Conservation (phyloP, 2,797 vertebrate species). For the Gambusia yucatana region DNA sequence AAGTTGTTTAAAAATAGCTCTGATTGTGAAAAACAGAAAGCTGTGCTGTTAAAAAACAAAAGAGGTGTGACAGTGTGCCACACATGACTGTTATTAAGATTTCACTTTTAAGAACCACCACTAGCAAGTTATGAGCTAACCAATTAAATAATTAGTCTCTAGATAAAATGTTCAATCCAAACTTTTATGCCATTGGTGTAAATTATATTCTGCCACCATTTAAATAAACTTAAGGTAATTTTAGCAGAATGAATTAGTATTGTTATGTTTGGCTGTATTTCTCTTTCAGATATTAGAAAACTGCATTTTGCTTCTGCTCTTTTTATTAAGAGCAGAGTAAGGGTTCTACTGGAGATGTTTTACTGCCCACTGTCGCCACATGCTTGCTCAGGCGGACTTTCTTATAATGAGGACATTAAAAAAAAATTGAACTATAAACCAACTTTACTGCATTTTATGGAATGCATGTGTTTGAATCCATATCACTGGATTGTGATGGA, state of each 20-base stretch:
- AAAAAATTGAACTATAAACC: background rate
- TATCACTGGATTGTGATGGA: background rate
- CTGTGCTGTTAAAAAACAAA: background rate
- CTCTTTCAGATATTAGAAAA: background rate
- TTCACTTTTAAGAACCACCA: background rate
- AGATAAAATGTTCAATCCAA: background rate
- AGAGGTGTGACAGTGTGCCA: background rate
- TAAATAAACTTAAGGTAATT: background rate
- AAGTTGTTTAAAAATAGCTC: background rate
- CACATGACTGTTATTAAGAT: background rate
- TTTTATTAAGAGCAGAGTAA: background rate
- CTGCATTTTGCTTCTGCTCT: background rate
- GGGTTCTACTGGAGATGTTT: background rate
- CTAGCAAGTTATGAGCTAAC: background rate
- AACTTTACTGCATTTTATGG: background rate
- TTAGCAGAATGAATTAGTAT: background rate
- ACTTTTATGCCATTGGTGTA: background rate
- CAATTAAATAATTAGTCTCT: background rate
- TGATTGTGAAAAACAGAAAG: background rate
- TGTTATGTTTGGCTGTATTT: background rate
- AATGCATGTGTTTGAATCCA: background rate
- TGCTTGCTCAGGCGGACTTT: background rate
- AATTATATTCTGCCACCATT: background rate
- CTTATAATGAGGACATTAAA: background rate
- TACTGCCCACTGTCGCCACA: too few relatives aligned